Evolutionary conservation across 2,888 invertebrate genomes (phyloP), one percentile per base, ranked within the genome.

Genomic region (Ichneumoninae sp.): DNA sequence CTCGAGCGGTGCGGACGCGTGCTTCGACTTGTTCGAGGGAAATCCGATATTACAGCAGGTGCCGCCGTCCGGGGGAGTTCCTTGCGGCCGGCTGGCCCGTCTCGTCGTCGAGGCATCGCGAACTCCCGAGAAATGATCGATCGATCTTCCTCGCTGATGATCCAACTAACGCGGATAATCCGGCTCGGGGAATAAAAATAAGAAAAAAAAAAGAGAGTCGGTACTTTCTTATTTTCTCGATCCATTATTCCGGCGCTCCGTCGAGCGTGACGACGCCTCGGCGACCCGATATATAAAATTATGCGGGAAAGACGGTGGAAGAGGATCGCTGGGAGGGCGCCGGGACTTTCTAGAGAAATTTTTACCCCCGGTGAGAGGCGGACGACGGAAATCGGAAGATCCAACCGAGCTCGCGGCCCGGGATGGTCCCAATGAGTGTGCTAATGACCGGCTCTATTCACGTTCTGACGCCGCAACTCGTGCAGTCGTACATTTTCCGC

Each of bases 41-140:
- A 84, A 69, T 70, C 69, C 77, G 84, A 84, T 84, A 84, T 81
- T 74, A 78, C 65, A 19, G 75, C 83, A 83, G 84, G 84, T 81
- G 80, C 72, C 62, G 22, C 47, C 7, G 19, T 19, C 7, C 1
- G 57, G 22, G 26, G 26, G 26, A 26, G 16, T 13, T 13, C 50
- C 50, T n/a, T 13, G n/a, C 52, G n/a, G 5, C 19, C 52, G 52
- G 16, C 52, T 0, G 13, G 19, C 19, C 19, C n/a, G 52, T 22
- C 52, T 19, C 10, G 1, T 52, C 8, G 19, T n/a, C 16, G 19
- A 22, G 44, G 7, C 19, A 6, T 57, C 52, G 36, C 57, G 36
- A 30, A 5, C 60, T 47, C 36, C 4, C 33, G 33, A 8, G 19
- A 62, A 65, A 36, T 8, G 71, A 78, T 36, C 10, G 40, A 78